A percentile compares a stretch with the other conserved stretches of the same genome.
Evolutionary conservation across 35 echinoderm and acorn worm species (phyloP).

Genomic region (Heliocidaris erythrogramma): DNA sequence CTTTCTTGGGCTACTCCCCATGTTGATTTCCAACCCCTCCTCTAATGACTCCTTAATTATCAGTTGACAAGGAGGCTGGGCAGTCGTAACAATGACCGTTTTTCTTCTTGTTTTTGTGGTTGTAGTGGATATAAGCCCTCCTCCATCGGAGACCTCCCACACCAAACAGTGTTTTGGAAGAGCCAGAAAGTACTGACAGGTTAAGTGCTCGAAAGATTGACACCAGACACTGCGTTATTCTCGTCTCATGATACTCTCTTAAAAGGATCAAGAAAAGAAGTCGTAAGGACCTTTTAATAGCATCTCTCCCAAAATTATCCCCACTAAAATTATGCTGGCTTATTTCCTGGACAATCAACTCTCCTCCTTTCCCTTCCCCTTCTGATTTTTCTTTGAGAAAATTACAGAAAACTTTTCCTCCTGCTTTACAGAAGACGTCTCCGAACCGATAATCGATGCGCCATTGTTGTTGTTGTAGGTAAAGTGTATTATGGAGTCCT

Average conservation of each 20-base stretch:
- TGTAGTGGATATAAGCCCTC: not conserved
- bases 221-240: not conserved
- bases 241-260: not conserved
- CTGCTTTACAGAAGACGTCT: not conserved
- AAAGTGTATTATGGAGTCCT: not conserved
- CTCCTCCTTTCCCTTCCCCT: not conserved
- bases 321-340: not conserved
- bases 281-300: not conserved
- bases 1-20: not conserved
- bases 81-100: not conserved
- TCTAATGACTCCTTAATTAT: slow-evolving; percentile 27
- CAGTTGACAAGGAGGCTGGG: slow-evolving; percentile 26
- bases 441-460: not conserved
- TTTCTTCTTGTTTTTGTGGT: slow-evolving; percentile 28
- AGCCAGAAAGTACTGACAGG: not conserved
- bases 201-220: slow-evolving; percentile 13
- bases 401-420: not conserved
- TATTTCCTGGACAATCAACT: not conserved
- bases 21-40: not conserved
- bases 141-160: not conserved
- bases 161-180: not conserved
- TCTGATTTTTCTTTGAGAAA: not conserved
- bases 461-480: not conserved
- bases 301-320: not conserved
- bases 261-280: not conserved